Evolutionary conservation across 1,140 invertebrate species (phyloP).

Genomic region (Luehdorfia chinensis): DNA sequence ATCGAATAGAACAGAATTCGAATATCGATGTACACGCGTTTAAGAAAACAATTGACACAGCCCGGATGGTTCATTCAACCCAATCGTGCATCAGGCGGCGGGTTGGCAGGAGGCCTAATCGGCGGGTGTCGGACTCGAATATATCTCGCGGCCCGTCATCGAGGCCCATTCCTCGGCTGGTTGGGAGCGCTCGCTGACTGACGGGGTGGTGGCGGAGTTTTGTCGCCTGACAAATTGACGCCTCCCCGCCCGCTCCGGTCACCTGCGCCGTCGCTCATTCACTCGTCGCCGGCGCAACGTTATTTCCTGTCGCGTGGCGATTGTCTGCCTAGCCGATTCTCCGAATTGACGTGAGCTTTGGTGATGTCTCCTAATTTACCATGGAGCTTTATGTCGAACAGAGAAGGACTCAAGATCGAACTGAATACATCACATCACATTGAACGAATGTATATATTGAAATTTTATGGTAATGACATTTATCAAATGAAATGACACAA

Average conservation of each 20-base stretch:
- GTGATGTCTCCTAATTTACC: too few relatives aligned
- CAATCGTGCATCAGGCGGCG: constrained; percentile 47
- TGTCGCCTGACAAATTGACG: constrained; percentile 64
- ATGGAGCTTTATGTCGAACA: too few relatives aligned
- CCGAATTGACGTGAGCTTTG: too few relatives aligned
- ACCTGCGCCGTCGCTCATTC: constrained; percentile 27
- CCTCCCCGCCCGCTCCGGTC: constrained; percentile 40
- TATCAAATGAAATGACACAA: too few relatives aligned
- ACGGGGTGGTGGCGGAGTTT: constrained; percentile 47
- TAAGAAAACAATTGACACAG: constrained; percentile 14
- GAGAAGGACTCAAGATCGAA: too few relatives aligned
- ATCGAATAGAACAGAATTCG: constrained; percentile 48
- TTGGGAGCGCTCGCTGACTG: constrained; percentile 54
- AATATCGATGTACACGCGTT: constrained; percentile 59
- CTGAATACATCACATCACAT: too few relatives aligned
- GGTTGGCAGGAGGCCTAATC: constrained; percentile 71
- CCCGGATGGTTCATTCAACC: constrained; percentile 66
- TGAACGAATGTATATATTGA: too few relatives aligned
- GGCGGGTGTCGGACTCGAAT: constrained; percentile 49
- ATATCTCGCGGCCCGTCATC: constrained; percentile 63
- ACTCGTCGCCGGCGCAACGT: not conserved
- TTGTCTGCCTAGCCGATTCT: not conserved
- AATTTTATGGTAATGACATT: too few relatives aligned
- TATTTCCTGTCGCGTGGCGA: constrained; percentile 11
- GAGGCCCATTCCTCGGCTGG: constrained; percentile 58